These are phyloP conservation scores for Parnassius apollo DNA, from an alignment of 2,888 invertebrate species.

Conservation along the genomic window DNA sequence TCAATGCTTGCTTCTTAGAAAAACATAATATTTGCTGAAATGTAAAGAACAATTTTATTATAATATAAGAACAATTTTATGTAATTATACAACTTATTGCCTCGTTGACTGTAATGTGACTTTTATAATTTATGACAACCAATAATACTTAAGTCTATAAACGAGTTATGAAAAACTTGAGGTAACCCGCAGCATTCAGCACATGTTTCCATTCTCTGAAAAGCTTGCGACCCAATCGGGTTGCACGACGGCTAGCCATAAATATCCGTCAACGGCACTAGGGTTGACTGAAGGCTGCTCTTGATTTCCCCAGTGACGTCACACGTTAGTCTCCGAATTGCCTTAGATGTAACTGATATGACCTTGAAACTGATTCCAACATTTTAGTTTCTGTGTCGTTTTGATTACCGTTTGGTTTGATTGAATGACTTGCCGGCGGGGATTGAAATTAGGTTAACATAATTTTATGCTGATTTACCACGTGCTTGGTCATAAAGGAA, in stretches of 20 bases:
- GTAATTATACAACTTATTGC: too few relatives aligned
- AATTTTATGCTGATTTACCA: too few relatives aligned
- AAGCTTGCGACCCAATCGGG: slow-evolving; percentile 28
- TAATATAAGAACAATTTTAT: background rate
- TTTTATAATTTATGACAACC: too few relatives aligned
- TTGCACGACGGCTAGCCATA: slow-evolving; percentile 49
- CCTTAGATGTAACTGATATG: slow-evolving; percentile 32
- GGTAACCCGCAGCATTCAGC: background rate
- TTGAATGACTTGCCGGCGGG: too few relatives aligned
- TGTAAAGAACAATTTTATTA: slow-evolving; percentile 2
- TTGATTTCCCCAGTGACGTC: slow-evolving; percentile 63
- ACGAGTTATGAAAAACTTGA: background rate
- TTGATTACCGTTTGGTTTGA: too few relatives aligned
- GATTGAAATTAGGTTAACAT: too few relatives aligned
- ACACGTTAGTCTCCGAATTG: slow-evolving; percentile 51
- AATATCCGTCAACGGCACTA: slow-evolving; percentile 57
- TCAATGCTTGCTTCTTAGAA: slow-evolving; percentile 34
- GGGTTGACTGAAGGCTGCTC: slow-evolving; percentile 40
- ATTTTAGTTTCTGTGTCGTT: too few relatives aligned
- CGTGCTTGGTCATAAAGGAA: too few relatives aligned
- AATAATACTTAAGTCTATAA: too few relatives aligned
- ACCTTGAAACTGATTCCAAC: slow-evolving; percentile 29
- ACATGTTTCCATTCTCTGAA: slow-evolving; percentile 14
- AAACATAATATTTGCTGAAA: slow-evolving; percentile 29
- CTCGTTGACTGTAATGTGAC: too few relatives aligned